These are phyloP conservation scores for Papilio demoleus DNA, from an alignment of 2,888 invertebrate genomes.

Conservation along the genomic window DNA sequence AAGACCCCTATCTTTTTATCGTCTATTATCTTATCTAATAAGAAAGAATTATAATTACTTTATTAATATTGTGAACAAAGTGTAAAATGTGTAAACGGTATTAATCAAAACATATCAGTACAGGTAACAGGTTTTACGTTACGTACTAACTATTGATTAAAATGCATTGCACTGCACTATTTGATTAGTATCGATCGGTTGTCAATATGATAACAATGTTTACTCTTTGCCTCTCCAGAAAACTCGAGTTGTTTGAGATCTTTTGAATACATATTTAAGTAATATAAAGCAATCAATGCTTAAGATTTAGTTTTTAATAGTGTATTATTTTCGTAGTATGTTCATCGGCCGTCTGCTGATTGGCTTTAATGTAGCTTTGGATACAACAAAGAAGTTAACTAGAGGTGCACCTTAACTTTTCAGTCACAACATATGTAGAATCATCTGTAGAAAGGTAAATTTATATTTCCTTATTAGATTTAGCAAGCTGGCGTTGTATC, in stretches of 20 bases:
- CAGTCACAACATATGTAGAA: not conserved
- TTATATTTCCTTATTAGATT: slow-evolving; percentile 1
- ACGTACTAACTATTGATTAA: not conserved
- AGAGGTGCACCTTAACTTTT: not conserved
- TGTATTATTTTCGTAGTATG: not conserved
- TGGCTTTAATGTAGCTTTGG: not conserved
- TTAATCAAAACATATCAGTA: not conserved
- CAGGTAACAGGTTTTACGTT: not conserved
- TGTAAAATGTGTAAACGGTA: not conserved
- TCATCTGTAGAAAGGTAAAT: slow-evolving; percentile 2
- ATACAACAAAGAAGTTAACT: slow-evolving; percentile 9
- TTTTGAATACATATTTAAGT: slow-evolving; percentile 3
- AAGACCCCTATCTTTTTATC: too few species aligned
- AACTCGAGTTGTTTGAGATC: not conserved
- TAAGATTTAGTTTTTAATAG: not conserved
- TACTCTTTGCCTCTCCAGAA: slow-evolving; percentile 1
- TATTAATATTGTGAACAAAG: not conserved
- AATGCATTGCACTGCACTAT: slow-evolving; percentile 15
- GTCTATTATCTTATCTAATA: not conserved
- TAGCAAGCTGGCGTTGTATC: slow-evolving; percentile 10
- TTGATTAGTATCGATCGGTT: slow-evolving; percentile 17
- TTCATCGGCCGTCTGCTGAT: not conserved
- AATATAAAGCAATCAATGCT: not conserved
- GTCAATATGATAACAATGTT: slow-evolving; percentile 16
- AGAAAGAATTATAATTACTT: not conserved